Evolutionary conservation across 1,140 invertebrate species (phyloP).

Genomic region (Drosophila equinoxialis): DNA sequence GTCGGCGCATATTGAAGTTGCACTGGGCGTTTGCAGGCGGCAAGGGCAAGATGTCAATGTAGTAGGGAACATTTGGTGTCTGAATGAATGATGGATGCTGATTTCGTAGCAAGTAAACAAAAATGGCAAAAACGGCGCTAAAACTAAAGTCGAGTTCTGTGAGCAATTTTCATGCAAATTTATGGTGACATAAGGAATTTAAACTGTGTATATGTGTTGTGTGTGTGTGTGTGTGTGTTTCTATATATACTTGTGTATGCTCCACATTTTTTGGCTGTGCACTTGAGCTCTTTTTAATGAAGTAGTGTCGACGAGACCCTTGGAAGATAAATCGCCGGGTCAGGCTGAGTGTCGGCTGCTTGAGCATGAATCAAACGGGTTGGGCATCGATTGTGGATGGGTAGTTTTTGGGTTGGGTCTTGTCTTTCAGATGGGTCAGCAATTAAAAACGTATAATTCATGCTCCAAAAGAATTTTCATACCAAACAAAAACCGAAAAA

Average conservation of each 20-base stretch:
- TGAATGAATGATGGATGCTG: conserved; percentile 19
- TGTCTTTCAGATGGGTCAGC: conserved; percentile 44
- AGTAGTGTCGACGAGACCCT: conserved; percentile 42
- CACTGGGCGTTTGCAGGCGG: not conserved
- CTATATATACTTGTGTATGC: not conserved
- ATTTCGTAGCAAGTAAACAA: conserved; percentile 17
- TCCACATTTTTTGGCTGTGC: conserved; percentile 26
- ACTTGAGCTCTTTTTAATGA: conserved; percentile 60
- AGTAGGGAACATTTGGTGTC: conserved; percentile 12
- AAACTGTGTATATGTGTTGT: conserved; percentile 30
- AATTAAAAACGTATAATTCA: conserved; percentile 80
- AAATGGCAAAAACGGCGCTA: conserved; percentile 17
- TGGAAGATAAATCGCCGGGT: conserved; percentile 66
- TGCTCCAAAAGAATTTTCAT: conserved; percentile 43
- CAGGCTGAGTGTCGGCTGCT: conserved; percentile 33
- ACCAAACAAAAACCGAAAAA: conserved; percentile 2
- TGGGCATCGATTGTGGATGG: conserved; percentile 6
- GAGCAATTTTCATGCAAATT: conserved; percentile 27
- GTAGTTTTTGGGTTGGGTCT: not conserved
- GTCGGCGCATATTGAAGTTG: too few relatives aligned
- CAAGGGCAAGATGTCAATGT: not conserved
- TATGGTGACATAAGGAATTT: conserved; percentile 29
- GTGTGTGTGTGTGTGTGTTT: not conserved
- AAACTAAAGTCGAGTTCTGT: conserved; percentile 19
- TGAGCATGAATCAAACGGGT: conserved; percentile 44